Evolutionary conservation across 2,797 vertebrate genomes (phyloP).

Genomic region (Hyperoplus immaculatus): DNA sequence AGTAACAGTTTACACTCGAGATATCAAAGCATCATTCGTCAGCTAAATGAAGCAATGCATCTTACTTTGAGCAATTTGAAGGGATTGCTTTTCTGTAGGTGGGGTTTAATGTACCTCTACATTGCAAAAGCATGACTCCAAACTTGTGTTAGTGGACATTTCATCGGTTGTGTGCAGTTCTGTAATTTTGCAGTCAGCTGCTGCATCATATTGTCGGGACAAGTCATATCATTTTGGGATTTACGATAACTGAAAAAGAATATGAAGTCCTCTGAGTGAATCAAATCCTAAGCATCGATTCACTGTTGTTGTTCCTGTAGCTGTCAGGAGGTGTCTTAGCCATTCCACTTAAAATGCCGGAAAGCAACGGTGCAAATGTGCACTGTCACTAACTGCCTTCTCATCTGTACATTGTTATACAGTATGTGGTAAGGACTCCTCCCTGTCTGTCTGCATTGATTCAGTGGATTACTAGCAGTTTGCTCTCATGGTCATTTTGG

Average conservation of each 20-base stretch:
- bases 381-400: neutral
- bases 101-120: neutral
- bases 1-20: constrained; percentile 6
- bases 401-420: neutral
- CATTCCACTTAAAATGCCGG: neutral
- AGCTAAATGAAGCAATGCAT: constrained; percentile 6
- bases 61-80: neutral
- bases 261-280: neutral
- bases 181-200: neutral
- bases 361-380: neutral
- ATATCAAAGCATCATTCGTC: constrained; percentile 9
- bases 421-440: too few species aligned
- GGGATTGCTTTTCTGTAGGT: neutral
- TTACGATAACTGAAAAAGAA: neutral
- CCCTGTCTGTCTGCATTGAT: too few species aligned
- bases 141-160: neutral
- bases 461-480: too few species aligned
- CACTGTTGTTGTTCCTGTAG: neutral
- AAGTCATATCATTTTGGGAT: neutral
- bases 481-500: too few species aligned
- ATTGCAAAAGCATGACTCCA: neutral
- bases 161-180: neutral
- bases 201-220: neutral
- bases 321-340: neutral
- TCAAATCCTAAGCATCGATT: neutral